These are phyloP conservation scores for Argynnis bischoffii DNA, from an alignment of 2,888 invertebrate genomes.

Conservation along the genomic window DNA sequence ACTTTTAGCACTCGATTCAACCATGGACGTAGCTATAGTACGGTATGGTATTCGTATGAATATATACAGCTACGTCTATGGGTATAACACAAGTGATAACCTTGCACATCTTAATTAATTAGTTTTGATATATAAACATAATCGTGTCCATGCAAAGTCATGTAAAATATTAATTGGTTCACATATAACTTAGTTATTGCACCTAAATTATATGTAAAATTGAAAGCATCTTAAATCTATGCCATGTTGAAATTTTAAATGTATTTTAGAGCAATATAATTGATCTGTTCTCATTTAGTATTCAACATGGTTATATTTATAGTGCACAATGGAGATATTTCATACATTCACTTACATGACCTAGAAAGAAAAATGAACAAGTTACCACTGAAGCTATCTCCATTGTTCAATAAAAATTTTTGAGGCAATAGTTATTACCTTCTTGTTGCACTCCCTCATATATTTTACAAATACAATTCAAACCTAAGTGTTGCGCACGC, in stretches of 20 bases:
- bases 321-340: constrained; percentile 65
- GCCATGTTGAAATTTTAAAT: constrained; percentile 56
- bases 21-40: constrained; percentile 9
- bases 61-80: constrained; percentile 5
- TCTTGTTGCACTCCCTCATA: constrained; percentile 78
- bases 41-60: constrained; percentile 1
- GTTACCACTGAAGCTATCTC: constrained; percentile 53
- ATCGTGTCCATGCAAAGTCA: constrained; percentile 60
- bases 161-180: constrained; percentile 46
- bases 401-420: constrained; percentile 66
- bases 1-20: constrained; percentile 71
- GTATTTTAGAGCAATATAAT: constrained; percentile 14
- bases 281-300: constrained; percentile 28
- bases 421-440: constrained; percentile 78
- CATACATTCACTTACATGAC: constrained; percentile 18
- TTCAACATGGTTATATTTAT: constrained; percentile 61
- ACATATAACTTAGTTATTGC: constrained; percentile 57
- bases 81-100: constrained; percentile 9
- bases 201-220: constrained; percentile 66
- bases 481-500: constrained; percentile 82
- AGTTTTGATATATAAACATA: neutral
- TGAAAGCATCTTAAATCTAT: constrained; percentile 48
- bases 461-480: constrained; percentile 80
- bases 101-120: constrained; percentile 8
- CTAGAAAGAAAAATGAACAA: constrained; percentile 18